These are phyloP conservation scores for Mythimna loreyi DNA, from an alignment of 2,888 invertebrate genomes.

Conservation along the genomic window DNA sequence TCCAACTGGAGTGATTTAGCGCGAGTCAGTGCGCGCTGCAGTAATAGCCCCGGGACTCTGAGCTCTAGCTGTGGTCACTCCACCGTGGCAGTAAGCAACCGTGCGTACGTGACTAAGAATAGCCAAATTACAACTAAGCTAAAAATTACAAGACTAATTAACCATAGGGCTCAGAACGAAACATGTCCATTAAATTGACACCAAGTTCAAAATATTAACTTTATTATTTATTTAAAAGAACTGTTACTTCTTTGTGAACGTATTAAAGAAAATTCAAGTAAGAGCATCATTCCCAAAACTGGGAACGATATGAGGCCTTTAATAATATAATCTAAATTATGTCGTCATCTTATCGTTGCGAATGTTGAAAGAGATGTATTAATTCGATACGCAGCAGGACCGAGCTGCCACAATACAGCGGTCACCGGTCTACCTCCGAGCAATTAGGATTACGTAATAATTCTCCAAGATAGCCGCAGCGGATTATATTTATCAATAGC, in stretches of 20 bases:
- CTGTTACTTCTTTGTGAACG: background rate
- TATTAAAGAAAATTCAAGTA: background rate
- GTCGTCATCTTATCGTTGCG: background rate
- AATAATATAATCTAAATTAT: background rate
- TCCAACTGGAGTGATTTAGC: background rate
- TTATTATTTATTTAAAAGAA: background rate
- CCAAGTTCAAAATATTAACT: background rate
- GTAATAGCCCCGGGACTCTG: conserved; percentile 1
- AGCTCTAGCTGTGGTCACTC: too few species aligned
- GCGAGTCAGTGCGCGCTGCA: background rate
- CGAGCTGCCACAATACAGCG: background rate
- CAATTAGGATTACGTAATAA: conserved; percentile 39
- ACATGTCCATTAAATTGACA: background rate
- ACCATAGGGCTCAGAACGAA: too few species aligned
- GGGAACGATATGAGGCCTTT: background rate
- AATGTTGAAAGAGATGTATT: conserved; percentile 11
- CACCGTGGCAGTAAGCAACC: too few species aligned
- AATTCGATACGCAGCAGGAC: background rate
- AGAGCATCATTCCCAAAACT: background rate
- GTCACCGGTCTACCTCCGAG: conserved; percentile 7
- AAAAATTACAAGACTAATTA: background rate
- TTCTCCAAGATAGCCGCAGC: conserved; percentile 19
- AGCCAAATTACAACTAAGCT: too few species aligned
- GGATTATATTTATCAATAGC: conserved; percentile 19
- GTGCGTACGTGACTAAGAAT: background rate